Base-by-base conservation (phyloP, 2,113 vertebrate genomes). In the Sceloporus undulatus region DNA sequence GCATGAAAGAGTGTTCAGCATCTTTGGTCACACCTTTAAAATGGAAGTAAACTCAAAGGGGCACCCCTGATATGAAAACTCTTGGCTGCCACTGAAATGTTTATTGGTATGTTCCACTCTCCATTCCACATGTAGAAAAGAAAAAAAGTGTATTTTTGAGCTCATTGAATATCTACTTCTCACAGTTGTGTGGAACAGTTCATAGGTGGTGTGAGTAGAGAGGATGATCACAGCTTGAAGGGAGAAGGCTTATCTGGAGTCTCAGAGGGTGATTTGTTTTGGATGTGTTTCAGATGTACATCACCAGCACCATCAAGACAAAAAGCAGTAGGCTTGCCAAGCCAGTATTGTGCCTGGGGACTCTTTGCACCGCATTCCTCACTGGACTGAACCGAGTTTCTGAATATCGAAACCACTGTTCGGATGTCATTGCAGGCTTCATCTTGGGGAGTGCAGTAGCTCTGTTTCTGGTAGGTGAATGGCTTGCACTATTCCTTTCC, bases 231-330 rank as follows among this genome's bases (percentile, higher is more conserved):
- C 23, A 77, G 40, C 65, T 62, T 80, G 73, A 59, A 27, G 23
- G 14, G 5, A 29, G 52, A 25, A 27, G 34, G 21, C 23, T 56
- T 5, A 54, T 9, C 1, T 21, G 48, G 29, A 29, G 68, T 82
- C 59, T 68, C 27, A 54, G 78, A 56, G 23, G 73, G 14, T 2
- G 2, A 29, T 70, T 18, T 78, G 8, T 54, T 38, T 71, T 9
- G 25, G 0, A 42, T 94, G 81, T 81, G 1, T 95, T 96, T 88
- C 96, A 99, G 99, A 99, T 99, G 99, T 99, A 99, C 96, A 98
- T 99, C 96, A 99, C 99, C 94, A 99, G 99, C 97, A 99, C 98
- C 93, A 99, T 99, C 96, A 98, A 98, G 95, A 99, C 98, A 0
- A 99, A 99, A 95, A 99, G 98, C 93, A 99, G 99, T 92, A 97